phyloP scores from a whole-genome alignment of 2,113 vertebrate genomes.

The Neoarius graeffei region DNA sequence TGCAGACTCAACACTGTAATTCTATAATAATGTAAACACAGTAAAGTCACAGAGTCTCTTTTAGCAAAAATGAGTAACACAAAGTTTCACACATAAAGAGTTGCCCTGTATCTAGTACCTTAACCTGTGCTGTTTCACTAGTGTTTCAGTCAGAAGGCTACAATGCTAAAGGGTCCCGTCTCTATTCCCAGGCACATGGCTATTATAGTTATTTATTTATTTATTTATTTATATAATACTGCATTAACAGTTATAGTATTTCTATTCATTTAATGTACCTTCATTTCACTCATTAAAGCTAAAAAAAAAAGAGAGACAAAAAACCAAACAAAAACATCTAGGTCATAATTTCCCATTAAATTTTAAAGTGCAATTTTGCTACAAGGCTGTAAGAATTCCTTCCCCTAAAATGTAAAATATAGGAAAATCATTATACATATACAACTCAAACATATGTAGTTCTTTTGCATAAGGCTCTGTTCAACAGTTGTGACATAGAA shows the following conservation, averaged over 20 bases:
- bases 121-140: conserved; percentile 46
- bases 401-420: conserved; percentile 14
- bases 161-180: neutral
- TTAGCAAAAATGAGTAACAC: neutral
- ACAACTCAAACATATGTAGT: neutral
- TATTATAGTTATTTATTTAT: neutral
- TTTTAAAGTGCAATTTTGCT: conserved; percentile 77
- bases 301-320: neutral
- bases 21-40: neutral
- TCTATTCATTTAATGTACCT: conserved; percentile 20
- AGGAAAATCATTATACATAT: neutral
- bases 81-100: conserved; percentile 23
- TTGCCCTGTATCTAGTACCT: conserved; percentile 35
- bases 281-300: neutral
- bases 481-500: conserved; percentile 25
- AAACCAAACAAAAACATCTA: conserved; percentile 7
- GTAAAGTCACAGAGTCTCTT: neutral
- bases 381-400: conserved; percentile 56
- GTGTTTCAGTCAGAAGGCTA: conserved; percentile 26
- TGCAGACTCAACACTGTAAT: neutral
- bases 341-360: conserved; percentile 13
- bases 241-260: neutral
- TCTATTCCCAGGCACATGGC: no score
- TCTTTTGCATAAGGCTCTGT: conserved; percentile 31
- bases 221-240: neutral